These are phyloP conservation scores for Xenopus borealis DNA, from an alignment of 2,113 vertebrate species.

Conservation along the genomic window DNA sequence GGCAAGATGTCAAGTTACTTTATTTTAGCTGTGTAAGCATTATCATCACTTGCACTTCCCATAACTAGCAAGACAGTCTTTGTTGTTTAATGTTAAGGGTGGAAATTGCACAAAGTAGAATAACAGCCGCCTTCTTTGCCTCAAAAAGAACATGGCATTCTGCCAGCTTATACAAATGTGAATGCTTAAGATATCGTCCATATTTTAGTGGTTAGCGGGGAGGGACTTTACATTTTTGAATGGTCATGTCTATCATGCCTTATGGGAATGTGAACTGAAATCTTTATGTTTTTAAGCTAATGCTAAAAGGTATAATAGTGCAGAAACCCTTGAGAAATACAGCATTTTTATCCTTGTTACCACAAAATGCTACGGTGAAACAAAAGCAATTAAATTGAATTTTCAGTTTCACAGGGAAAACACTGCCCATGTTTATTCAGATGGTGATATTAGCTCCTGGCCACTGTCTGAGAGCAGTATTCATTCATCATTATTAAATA, in stretches of 20 bases:
- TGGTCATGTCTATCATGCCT: slow-evolving; percentile 28
- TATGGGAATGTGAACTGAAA: slow-evolving; percentile 33
- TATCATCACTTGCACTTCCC: slow-evolving; percentile 18
- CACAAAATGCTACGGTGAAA: slow-evolving; percentile 35
- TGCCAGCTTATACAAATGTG: slow-evolving; percentile 39
- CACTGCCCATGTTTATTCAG: slow-evolving; percentile 35
- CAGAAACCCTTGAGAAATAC: slow-evolving; percentile 35
- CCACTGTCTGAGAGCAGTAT: slow-evolving; percentile 14
- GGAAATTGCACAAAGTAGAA: slow-evolving; percentile 32
- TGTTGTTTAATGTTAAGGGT: slow-evolving; percentile 33
- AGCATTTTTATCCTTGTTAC: slow-evolving; percentile 11
- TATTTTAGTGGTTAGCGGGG: too few species aligned
- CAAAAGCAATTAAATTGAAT: slow-evolving; percentile 44
- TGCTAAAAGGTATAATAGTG: slow-evolving; percentile 38
- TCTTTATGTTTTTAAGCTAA: slow-evolving; percentile 41
- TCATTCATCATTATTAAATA: slow-evolving; percentile 42
- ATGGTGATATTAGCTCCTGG: slow-evolving; percentile 39
- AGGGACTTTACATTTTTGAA: slow-evolving; percentile 1
- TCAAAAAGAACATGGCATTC: slow-evolving; percentile 26
- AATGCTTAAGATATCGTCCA: slow-evolving; percentile 30
- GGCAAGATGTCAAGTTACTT: slow-evolving; percentile 36
- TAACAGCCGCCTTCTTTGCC: slow-evolving; percentile 13
- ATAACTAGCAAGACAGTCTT: slow-evolving; percentile 15
- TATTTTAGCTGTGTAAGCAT: slow-evolving; percentile 36
- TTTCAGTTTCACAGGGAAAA: slow-evolving; percentile 37